Base-by-base conservation (phyloP, 2,888 invertebrate genomes). In the Callimorpha dominula region DNA sequence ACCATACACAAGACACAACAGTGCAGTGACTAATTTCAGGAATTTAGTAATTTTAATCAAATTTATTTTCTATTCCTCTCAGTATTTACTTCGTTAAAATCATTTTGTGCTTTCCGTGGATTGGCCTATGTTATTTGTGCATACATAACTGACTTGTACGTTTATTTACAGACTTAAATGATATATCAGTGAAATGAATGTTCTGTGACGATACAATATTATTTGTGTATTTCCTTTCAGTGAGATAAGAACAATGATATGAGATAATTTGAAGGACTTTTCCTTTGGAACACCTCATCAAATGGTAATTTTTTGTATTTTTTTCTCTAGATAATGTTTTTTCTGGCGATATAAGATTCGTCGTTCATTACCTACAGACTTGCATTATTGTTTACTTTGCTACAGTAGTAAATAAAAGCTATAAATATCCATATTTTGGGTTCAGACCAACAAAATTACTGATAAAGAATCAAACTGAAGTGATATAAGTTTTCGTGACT, bases 181-280 rank as follows among this genome's bases (percentile, higher is more conserved):
- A 62, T 68, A 67, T 43, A 71, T 73, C 70, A 72, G 76, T 78
- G 78, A 52, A 76, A 81, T 82, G 81, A 81, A 76, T 78, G 76
- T 78, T 84, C 76, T 75, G 82, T 84, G 88, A 87, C 87, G 87
- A 88, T 88, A 87, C 87, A 87, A 86, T 89, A 88, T 83, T 88
- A 88, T 89, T 91, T 89, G 90, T 88, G 87, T 89, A 88, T 92
- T 94, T 92, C 91, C 89, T 93, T 93, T 84, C 89, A 91, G 89
- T 88, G 88, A 90, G 94, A 93, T 94, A 94, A 93, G 93, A 88
- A 88, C 86, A 84, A 88, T 87, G 93, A 91, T 93, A 93, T 92
- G 90, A 91, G 90, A 88, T 94, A 93, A 92, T 91, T 92, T 89
- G 85, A 81, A 86, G 83, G 82, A 83, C 87, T 85, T 80, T 68